Evolutionary conservation across 2,113 vertebrate species (phyloP).

Genomic region (Otocyon megalotis): DNA sequence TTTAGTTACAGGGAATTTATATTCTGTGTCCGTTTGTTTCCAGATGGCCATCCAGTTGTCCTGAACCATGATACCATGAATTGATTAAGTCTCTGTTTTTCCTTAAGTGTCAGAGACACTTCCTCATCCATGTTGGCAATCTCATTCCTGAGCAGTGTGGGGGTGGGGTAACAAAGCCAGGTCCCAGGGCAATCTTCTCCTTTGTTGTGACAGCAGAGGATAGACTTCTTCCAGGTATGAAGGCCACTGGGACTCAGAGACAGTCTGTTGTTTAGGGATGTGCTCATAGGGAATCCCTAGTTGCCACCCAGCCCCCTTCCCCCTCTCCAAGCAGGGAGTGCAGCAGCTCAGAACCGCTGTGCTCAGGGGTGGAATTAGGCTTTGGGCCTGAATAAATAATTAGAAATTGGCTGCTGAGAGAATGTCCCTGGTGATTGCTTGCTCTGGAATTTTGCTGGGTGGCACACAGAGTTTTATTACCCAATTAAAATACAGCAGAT

Average conservation of each 20-base stretch:
- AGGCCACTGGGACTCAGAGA: background rate
- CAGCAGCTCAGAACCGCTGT: constrained; percentile 37
- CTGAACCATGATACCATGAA: background rate
- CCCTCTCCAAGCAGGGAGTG: background rate
- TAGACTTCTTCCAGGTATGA: background rate
- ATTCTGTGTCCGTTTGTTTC: background rate
- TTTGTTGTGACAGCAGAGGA: background rate
- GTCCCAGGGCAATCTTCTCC: background rate
- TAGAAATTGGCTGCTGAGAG: constrained; percentile 80
- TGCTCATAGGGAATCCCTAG: background rate
- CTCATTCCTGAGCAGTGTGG: background rate
- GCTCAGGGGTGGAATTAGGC: constrained; percentile 73
- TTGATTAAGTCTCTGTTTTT: background rate
- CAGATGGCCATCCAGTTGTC: background rate
- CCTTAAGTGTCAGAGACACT: background rate
- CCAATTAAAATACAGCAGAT: constrained; percentile 84
- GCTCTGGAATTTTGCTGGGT: constrained; percentile 82
- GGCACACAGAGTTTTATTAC: constrained; percentile 83
- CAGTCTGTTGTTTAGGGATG: background rate
- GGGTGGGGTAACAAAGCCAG: background rate
- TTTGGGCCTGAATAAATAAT: constrained; percentile 82
- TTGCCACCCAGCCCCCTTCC: background rate
- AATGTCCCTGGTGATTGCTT: constrained; percentile 79
- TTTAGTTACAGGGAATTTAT: background rate
- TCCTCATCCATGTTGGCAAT: background rate